Percentiles rank a stretch among this genome's conserved stretches.
These are phyloP conservation scores for Thumatha senex DNA, from an alignment of 2,888 invertebrate species.

Conservation along the genomic window DNA sequence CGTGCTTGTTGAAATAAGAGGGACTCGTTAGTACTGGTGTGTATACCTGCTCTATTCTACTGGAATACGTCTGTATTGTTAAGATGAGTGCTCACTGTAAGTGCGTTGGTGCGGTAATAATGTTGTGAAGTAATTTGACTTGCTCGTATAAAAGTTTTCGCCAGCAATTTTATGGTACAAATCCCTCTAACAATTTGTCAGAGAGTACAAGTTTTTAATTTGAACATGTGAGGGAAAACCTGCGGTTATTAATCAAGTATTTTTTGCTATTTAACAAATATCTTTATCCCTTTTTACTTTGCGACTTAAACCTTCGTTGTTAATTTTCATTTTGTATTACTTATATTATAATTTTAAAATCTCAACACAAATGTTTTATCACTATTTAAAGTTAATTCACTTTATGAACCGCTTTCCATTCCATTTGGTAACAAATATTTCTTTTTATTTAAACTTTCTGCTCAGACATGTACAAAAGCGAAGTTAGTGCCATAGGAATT, in stretches of 20 bases:
- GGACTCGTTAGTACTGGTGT: slow-evolving; percentile 58
- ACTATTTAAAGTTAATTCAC: no score
- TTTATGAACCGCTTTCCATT: no score
- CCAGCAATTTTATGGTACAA: slow-evolving; percentile 17
- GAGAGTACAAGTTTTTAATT: not conserved
- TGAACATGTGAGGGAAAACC: not conserved
- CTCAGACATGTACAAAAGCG: no score
- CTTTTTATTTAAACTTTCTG: no score
- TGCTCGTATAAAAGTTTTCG: slow-evolving; percentile 14
- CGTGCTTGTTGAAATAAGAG: slow-evolving; percentile 59
- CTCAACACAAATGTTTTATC: no score
- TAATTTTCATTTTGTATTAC: no score
- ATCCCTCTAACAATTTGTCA: slow-evolving; percentile 1
- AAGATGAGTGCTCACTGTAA: slow-evolving; percentile 30
- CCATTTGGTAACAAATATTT: no score
- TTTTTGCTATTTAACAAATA: no score
- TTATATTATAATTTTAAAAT: no score
- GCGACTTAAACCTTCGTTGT: no score
- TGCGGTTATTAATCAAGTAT: not conserved
- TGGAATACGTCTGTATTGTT: slow-evolving; percentile 42
- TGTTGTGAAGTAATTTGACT: slow-evolving; percentile 29
- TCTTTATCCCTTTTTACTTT: no score
- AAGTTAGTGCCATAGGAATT: no score
- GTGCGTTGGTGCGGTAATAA: slow-evolving; percentile 26
- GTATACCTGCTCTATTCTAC: slow-evolving; percentile 43